Evolutionary conservation across 2,888 invertebrate genomes (phyloP).

Genomic region (Megalurothrips usitatus): DNA sequence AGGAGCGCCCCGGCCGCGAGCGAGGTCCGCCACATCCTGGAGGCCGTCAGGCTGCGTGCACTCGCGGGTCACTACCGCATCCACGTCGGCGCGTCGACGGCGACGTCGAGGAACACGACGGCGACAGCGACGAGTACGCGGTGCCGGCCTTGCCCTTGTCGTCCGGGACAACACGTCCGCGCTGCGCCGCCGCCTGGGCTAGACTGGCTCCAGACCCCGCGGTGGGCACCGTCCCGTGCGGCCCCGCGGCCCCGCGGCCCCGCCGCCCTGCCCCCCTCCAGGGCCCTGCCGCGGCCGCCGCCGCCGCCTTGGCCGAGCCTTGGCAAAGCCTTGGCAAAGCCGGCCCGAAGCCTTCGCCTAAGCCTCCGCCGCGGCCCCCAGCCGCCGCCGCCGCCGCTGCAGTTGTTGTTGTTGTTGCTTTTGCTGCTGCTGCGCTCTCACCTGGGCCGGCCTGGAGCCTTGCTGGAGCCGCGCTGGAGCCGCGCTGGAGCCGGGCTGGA

Average conservation of each 20-base stretch:
- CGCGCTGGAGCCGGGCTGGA: neutral
- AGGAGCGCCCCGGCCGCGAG: neutral
- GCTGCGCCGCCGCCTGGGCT: neutral
- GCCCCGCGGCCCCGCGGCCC: neutral
- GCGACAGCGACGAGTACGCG: too few species aligned
- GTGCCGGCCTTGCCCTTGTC: neutral
- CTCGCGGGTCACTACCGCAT: neutral
- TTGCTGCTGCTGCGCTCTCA: neutral
- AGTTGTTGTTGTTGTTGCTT: neutral
- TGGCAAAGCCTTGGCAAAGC: too few species aligned
- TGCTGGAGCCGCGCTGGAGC: neutral
- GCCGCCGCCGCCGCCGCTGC: neutral
- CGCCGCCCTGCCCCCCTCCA: neutral
- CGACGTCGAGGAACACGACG: neutral
- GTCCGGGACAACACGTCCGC: neutral
- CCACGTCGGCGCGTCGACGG: neutral
- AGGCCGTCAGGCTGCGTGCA: neutral
- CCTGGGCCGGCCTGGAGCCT: neutral
- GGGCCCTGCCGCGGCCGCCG: neutral
- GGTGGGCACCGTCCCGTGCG: neutral
- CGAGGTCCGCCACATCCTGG: constrained; percentile 7
- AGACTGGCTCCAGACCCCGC: neutral
- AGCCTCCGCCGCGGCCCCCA: neutral
- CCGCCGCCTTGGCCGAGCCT: neutral
- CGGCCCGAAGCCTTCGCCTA: too few species aligned